Percentiles rank a stretch among this genome's conserved stretches.
Conservation (phyloP, 2,888 invertebrate genomes). For the Eupithecia subumbrata region DNA sequence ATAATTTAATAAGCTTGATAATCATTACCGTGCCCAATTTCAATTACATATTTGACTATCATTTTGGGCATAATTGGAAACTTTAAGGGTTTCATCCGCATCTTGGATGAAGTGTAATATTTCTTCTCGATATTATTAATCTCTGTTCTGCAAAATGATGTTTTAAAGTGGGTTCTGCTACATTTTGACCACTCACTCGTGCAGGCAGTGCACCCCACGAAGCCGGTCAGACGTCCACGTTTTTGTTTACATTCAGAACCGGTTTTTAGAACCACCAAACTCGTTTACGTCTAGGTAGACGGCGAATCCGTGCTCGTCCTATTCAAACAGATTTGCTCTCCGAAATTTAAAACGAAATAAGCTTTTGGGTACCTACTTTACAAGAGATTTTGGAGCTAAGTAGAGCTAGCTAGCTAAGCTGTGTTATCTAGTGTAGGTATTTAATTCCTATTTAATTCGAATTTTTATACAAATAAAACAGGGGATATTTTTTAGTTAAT, state of each 20-base stretch:
- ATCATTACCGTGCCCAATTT: background rate
- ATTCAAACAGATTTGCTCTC: constrained; percentile 20
- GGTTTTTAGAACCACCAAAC: constrained; percentile 64
- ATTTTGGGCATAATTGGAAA: background rate
- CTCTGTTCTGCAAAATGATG: background rate
- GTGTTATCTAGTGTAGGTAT: background rate
- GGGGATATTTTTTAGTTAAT: background rate
- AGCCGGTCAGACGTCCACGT: constrained; percentile 36
- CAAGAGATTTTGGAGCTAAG: background rate
- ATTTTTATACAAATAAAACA: background rate
- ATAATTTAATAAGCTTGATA: no score
- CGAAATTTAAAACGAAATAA: background rate
- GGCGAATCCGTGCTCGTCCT: constrained; percentile 23
- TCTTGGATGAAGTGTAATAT: background rate
- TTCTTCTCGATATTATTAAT: background rate
- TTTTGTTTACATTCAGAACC: constrained; percentile 74
- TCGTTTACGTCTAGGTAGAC: constrained; percentile 54
- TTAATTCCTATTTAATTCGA: background rate
- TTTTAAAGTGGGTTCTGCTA: background rate
- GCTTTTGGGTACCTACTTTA: background rate
- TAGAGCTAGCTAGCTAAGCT: background rate
- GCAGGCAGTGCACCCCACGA: constrained; percentile 20
- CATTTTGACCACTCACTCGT: constrained; percentile 33
- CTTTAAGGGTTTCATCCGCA: background rate
- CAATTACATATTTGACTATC: background rate